phyloP scores from a whole-genome alignment of 2,888 invertebrate species.

The Parnassius glacialis region DNA sequence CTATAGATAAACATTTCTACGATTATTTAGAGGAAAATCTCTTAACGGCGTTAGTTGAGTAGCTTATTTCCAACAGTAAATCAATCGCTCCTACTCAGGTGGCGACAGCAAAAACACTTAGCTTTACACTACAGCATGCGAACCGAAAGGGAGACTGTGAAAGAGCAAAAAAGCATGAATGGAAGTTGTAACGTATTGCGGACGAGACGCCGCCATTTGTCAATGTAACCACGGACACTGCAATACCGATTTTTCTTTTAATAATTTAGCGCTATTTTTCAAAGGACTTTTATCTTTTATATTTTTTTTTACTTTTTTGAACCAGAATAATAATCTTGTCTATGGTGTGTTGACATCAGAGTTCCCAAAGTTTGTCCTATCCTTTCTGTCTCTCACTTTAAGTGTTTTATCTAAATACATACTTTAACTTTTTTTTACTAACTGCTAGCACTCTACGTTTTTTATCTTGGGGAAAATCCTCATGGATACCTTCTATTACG shows the following conservation, averaged over 20 bases:
- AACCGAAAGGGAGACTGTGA: conserved; percentile 10
- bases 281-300: not conserved
- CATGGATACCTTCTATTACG: too few relatives aligned
- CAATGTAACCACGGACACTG: conserved; percentile 13
- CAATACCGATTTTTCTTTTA: conserved; percentile 3
- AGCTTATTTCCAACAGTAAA: conserved; percentile 8
- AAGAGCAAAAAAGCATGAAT: conserved; percentile 17
- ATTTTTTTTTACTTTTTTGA: too few relatives aligned
- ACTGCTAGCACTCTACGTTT: too few relatives aligned
- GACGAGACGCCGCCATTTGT: conserved; percentile 16
- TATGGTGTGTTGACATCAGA: too few relatives aligned
- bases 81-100: conserved; percentile 14
- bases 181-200: conserved; percentile 18
- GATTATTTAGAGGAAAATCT: too few relatives aligned
- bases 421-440: too few relatives aligned
- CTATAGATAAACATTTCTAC: not conserved
- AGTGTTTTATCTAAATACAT: too few relatives aligned
- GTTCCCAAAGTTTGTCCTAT: too few relatives aligned
- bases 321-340: too few relatives aligned
- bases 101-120: conserved; percentile 17
- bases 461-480: too few relatives aligned
- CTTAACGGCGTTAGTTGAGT: too few relatives aligned
- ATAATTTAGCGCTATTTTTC: conserved; percentile 15
- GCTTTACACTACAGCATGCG: conserved; percentile 11
- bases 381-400: too few relatives aligned